Percentiles rank a stretch among this genome's conserved stretches.
phyloP scores from a whole-genome alignment of 2,797 vertebrate genomes.

The Spheniscus humboldti region DNA sequence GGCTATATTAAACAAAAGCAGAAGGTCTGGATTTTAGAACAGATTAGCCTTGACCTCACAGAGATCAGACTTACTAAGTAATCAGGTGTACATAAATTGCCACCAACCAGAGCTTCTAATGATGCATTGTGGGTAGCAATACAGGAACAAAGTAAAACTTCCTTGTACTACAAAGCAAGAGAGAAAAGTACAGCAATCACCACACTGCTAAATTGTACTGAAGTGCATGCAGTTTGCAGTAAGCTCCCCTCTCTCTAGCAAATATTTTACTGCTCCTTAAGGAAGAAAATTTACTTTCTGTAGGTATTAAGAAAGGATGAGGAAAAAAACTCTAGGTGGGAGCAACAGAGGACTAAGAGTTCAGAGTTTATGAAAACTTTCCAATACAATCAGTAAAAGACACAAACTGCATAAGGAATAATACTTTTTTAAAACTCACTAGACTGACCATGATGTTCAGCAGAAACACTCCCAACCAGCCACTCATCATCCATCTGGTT shows the following conservation, averaged over 20 bases:
- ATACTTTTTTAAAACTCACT: background rate
- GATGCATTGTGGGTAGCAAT: background rate
- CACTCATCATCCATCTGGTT: background rate
- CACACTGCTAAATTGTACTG: background rate
- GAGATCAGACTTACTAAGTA: conserved; percentile 61
- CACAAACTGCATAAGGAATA: background rate
- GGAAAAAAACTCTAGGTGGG: background rate
- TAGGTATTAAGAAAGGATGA: background rate
- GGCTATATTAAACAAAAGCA: conserved; percentile 72
- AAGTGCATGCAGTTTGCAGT: background rate
- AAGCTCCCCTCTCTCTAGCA: background rate
- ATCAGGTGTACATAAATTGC: conserved; percentile 45
- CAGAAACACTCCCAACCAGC: background rate
- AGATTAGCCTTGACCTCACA: conserved; percentile 61
- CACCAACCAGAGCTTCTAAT: background rate
- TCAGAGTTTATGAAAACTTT: background rate
- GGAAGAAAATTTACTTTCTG: background rate
- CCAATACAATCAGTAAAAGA: background rate
- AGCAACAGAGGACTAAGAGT: background rate
- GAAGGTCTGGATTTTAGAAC: conserved; percentile 63
- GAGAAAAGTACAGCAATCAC: background rate
- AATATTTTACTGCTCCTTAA: background rate
- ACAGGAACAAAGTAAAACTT: background rate
- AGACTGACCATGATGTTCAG: background rate
- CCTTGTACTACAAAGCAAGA: background rate